Percentiles rank a stretch among this genome's conserved stretches.
Conservation (phyloP, 2,113 vertebrate species). For the Archilochus colubris region DNA sequence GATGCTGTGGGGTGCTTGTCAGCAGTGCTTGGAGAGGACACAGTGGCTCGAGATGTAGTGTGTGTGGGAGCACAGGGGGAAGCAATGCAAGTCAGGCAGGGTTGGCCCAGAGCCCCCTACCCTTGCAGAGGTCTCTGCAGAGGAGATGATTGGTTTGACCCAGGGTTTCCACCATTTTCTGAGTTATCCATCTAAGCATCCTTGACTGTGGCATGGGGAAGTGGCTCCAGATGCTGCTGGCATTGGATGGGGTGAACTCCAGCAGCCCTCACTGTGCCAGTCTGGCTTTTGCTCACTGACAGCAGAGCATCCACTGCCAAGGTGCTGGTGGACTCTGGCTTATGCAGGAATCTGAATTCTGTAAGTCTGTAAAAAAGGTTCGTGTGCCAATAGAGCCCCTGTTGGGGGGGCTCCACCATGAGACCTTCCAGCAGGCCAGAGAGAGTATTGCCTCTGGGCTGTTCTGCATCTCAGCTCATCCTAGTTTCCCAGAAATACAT, state of each 20-base stretch:
- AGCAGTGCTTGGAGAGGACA: accelerated
- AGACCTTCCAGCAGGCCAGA: not conserved
- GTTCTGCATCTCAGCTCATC: not conserved
- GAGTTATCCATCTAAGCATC: not conserved
- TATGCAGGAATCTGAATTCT: not conserved
- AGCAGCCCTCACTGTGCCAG: accelerated
- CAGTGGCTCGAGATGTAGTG: not conserved
- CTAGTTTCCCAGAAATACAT: not conserved
- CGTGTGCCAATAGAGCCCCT: not conserved
- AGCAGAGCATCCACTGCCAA: not conserved
- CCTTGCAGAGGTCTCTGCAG: not conserved
- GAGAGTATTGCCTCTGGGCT: not conserved
- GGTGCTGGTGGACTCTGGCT: not conserved
- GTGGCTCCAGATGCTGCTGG: not conserved
- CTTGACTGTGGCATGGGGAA: not conserved
- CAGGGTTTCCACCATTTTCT: not conserved
- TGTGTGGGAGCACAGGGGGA: accelerated
- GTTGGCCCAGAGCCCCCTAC: not conserved
- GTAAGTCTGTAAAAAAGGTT: not conserved
- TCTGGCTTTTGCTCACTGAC: not conserved
- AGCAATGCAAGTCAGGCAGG: not conserved
- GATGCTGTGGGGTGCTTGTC: not conserved
- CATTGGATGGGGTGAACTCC: not conserved
- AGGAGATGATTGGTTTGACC: not conserved
- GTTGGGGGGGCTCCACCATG: not conserved